Evolutionary conservation across 2,888 invertebrate genomes (phyloP), one percentile per base, ranked within the genome.

Genomic region (Brenthis daphne): DNA sequence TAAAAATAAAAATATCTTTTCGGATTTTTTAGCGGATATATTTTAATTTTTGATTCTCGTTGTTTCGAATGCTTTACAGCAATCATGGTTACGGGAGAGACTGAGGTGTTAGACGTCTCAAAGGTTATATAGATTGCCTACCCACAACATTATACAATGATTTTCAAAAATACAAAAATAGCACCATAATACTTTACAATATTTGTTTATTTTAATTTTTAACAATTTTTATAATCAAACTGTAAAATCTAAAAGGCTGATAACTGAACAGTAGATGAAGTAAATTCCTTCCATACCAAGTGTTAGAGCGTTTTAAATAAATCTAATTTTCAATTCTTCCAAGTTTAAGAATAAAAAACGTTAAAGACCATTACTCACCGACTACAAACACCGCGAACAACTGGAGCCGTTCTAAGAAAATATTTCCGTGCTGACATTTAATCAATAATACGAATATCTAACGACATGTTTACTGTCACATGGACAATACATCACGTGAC

Each of bases 341-440:
- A 58, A n/a, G 14, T 14, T 6, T 5, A 20, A 61, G 50, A n/a
- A 29, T 12, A 56, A 47, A 55, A 58, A 55, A 37, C 33, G 61
- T 51, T 57, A 48, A 48, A 64, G 33, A 57, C 61, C 57, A 69
- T 69, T 63, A 69, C 56, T 69, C 69, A 65, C 55, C 16, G 60
- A 51, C 51, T 33, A 57, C 61, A 65, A 69, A 69, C 65, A 57
- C 60, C 12, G 13, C 13, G 6, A n/a, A 51, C 51, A 16, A 51
- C 6, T 51, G n/a, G n/a, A 16, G 51, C 16, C 16, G 11, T 16
- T 51, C 51, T n/a, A 16, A 54, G 43, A 63, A 24, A 20, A 53
- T 63, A 63, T 63, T 20, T 37, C 50, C 51, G 11, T 33, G 13
- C 55, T 63, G 67, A 63, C 67, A 51, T 61, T 24, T 63, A 63